These are phyloP conservation scores for Sebastes cheni DNA, from an alignment of 2,797 vertebrate genomes.

Conservation along the genomic window DNA sequence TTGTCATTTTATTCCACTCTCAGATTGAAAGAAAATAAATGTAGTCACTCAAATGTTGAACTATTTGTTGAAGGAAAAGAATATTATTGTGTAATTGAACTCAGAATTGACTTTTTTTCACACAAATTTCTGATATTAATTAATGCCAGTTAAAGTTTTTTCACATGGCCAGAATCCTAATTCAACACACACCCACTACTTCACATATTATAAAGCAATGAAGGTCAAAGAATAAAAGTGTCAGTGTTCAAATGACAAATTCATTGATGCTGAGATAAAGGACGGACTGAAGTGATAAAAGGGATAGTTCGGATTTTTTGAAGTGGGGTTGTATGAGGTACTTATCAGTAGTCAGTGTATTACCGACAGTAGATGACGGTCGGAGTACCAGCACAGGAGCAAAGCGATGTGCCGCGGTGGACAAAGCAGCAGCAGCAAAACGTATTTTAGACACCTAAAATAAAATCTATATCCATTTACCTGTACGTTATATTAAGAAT, in stretches of 20 bases:
- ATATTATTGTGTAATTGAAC: neutral
- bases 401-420: accelerated
- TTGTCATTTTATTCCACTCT: neutral
- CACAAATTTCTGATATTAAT: too few species aligned
- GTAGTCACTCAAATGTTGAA: neutral
- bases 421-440: neutral
- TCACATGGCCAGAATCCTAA: neutral
- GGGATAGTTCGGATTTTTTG: neutral
- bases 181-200: neutral
- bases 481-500: neutral
- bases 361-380: too few species aligned
- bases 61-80: neutral
- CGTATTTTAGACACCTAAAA: neutral
- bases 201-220: neutral
- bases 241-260: neutral
- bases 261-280: neutral
- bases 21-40: neutral
- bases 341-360: neutral
- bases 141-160: neutral
- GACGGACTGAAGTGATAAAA: neutral
- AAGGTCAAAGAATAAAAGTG: neutral
- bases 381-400: neutral
- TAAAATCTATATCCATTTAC: neutral
- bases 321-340: neutral
- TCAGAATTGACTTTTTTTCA: neutral